Evolutionary conservation across 2,113 vertebrate genomes (phyloP).

Genomic region (Muntiacus muntjak): DNA sequence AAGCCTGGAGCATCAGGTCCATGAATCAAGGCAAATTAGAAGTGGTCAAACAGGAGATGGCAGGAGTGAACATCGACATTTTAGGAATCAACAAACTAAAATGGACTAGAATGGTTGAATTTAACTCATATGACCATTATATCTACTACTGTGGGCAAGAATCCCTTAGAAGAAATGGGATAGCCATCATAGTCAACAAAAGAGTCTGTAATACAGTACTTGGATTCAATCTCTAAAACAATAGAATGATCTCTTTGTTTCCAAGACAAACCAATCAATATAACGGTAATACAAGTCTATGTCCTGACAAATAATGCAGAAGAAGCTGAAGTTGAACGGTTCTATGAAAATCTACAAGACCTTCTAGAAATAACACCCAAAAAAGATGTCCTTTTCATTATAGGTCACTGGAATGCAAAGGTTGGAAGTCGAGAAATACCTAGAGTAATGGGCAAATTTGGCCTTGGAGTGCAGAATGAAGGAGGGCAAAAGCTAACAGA

Average conservation of each 20-base stretch:
- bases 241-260: not conserved
- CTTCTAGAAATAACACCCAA: fast-evolving
- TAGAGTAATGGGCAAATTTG: not conserved
- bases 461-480: not conserved
- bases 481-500: not conserved
- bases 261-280: not conserved
- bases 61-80: not conserved
- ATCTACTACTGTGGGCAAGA: not conserved
- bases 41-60: not conserved
- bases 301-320: not conserved
- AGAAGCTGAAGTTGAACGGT: not conserved
- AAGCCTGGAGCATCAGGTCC: not conserved
- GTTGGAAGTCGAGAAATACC: not conserved
- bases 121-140: not conserved
- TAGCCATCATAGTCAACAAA: not conserved
- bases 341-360: not conserved
- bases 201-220: not conserved
- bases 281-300: not conserved
- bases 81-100: not conserved
- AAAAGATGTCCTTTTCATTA: not conserved
- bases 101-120: not conserved
- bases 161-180: not conserved
- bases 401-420: not conserved
- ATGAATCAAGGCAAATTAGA: not conserved
- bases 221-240: not conserved